Percentiles rank a stretch among this genome's conserved stretches.
phyloP scores from a whole-genome alignment of 2,888 invertebrate species.

The Orthonychiurus folsomi region DNA sequence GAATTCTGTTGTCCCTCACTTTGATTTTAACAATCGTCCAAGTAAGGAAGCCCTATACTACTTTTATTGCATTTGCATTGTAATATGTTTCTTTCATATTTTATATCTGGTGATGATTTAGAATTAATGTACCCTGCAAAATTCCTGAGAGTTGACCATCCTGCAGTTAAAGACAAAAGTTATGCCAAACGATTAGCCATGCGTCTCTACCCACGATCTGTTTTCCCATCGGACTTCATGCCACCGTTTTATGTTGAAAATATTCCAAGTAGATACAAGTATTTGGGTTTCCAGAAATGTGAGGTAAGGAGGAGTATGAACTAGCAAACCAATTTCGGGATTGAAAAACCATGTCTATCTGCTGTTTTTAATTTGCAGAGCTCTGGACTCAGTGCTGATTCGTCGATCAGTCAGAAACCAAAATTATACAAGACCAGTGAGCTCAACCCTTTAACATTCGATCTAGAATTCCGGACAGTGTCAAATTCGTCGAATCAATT shows the following conservation, averaged over 20 bases:
- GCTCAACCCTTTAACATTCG: conserved; percentile 11
- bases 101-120: conserved; percentile 14
- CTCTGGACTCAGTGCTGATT: conserved; percentile 26
- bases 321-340: neutral
- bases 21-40: conserved; percentile 22
- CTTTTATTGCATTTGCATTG: too few relatives aligned
- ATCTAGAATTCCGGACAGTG: conserved; percentile 24
- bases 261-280: conserved; percentile 10
- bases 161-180: conserved; percentile 16
- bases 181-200: conserved; percentile 30
- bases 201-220: conserved; percentile 28
- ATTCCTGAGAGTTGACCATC: conserved; percentile 17
- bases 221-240: conserved; percentile 36
- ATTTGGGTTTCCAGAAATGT: conserved; percentile 20
- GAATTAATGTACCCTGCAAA: conserved; percentile 34
- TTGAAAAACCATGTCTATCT: neutral
- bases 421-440: conserved; percentile 17
- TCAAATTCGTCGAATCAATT: conserved; percentile 15
- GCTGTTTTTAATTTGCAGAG: conserved; percentile 20
- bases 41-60: conserved; percentile 21
- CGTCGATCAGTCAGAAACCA: conserved; percentile 29
- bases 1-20: conserved; percentile 24
- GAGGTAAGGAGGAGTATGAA: too few relatives aligned
- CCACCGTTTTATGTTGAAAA: conserved; percentile 27
- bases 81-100: conserved; percentile 2